A percentile compares a stretch with the other conserved stretches of the same genome.
Evolutionary conservation across 35 echinoderm and acorn worm genomes (phyloP).

Genomic region (Nesometra sesokonis): DNA sequence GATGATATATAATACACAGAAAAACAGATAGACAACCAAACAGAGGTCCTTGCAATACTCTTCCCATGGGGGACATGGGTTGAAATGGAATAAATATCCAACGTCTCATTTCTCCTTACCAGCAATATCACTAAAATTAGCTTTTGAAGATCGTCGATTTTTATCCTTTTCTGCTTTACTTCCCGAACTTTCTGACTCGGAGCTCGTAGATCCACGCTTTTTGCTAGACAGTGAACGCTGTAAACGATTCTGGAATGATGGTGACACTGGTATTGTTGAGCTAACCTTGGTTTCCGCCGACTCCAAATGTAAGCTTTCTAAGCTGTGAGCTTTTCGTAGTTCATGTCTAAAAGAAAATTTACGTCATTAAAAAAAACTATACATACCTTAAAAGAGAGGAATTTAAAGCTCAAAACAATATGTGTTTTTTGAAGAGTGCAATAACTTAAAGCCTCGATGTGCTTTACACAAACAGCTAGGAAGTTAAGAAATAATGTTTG

Average conservation of each 20-base stretch:
- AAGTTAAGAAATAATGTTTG: too few relatives aligned
- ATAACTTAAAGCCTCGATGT: too few relatives aligned
- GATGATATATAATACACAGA: too few relatives aligned
- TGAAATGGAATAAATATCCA: too few relatives aligned
- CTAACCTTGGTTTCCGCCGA: slow-evolving; percentile 35
- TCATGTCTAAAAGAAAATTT: slow-evolving; percentile 45
- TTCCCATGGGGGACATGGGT: too few relatives aligned
- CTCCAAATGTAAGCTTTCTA: slow-evolving; percentile 72
- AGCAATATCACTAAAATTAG: not conserved
- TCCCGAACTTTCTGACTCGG: slow-evolving; percentile 10
- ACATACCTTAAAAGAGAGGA: too few relatives aligned
- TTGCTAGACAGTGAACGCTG: slow-evolving; percentile 78
- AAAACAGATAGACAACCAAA: too few relatives aligned
- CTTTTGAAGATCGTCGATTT: not conserved
- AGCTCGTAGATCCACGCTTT: slow-evolving; percentile 62
- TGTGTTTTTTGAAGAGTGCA: too few relatives aligned
- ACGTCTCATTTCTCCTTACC: not conserved
- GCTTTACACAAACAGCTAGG: too few relatives aligned
- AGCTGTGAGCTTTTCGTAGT: slow-evolving; percentile 95
- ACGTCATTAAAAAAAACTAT: too few relatives aligned
- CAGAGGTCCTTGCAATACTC: too few relatives aligned
- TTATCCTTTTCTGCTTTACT: slow-evolving; percentile 35
- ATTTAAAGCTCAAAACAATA: too few relatives aligned
- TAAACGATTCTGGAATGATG: slow-evolving; percentile 50
- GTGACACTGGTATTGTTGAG: slow-evolving; percentile 76